These are phyloP conservation scores for Girardinus metallicus DNA, from an alignment of 2,797 vertebrate genomes.

Conservation along the genomic window DNA sequence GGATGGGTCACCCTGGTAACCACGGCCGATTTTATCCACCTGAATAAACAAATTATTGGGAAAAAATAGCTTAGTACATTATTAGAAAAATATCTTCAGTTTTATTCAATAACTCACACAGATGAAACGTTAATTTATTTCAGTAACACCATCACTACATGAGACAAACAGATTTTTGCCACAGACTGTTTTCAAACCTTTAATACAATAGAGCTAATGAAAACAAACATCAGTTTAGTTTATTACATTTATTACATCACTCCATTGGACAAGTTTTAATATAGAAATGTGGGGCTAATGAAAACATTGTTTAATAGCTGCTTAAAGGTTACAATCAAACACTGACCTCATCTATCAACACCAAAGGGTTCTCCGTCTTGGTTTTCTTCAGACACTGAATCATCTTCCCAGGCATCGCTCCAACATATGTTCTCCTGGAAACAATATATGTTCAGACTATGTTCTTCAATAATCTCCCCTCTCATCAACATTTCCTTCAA, in stretches of 20 bases:
- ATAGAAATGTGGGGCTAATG: background rate
- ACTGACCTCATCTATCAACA: constrained; percentile 95
- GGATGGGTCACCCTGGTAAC: constrained; percentile 96
- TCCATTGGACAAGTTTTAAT: background rate
- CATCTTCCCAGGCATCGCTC: constrained; percentile 98
- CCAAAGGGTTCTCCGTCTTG: constrained; percentile 95
- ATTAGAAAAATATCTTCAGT: background rate
- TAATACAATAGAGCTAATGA: background rate
- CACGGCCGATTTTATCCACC: constrained; percentile 98
- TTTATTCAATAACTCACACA: background rate
- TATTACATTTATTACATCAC: no score
- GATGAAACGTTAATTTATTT: background rate
- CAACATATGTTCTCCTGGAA: constrained; percentile 93
- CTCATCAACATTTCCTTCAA: background rate
- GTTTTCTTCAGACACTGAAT: constrained; percentile 99
- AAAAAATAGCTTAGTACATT: background rate
- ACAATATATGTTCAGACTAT: background rate
- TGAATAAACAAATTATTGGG: constrained; percentile 42
- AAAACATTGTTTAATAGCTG: background rate
- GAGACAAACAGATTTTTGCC: background rate
- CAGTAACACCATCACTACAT: background rate
- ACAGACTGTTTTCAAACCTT: background rate
- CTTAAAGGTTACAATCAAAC: no score
- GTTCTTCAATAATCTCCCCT: background rate
- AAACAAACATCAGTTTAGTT: background rate